phyloP scores from a whole-genome alignment of 2,888 invertebrate genomes.

The Gymnoscelis rufifasciata region DNA sequence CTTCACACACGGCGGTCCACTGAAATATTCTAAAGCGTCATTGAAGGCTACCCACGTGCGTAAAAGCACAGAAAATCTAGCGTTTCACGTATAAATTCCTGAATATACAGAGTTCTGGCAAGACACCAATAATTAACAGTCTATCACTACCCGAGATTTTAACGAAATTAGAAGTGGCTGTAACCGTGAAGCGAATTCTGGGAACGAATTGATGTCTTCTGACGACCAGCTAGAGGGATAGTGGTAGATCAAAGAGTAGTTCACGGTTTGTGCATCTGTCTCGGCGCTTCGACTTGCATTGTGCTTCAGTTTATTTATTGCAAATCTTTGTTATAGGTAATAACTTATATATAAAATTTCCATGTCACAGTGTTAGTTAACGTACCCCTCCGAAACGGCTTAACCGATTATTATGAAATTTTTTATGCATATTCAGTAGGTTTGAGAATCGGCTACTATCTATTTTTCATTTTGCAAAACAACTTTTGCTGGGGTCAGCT shows the following conservation, averaged over 20 bases:
- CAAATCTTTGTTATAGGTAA: no score
- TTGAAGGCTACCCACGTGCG: conserved; percentile 38
- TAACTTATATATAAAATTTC: no score
- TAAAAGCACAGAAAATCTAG: conserved; percentile 33
- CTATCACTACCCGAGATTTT: conserved; percentile 47
- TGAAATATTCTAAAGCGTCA: conserved; percentile 38
- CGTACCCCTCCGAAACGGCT: no score
- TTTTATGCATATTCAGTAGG: no score
- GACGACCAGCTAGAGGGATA: no score
- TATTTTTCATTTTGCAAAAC: no score
- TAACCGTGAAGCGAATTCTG: conserved; percentile 40
- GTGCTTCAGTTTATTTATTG: no score
- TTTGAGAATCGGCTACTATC: no score
- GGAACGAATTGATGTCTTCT: conserved; percentile 24
- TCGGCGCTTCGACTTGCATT: conserved; percentile 7
- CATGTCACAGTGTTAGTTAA: no score
- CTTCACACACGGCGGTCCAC: conserved; percentile 36
- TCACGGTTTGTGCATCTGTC: conserved; percentile 22
- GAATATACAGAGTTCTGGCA: conserved; percentile 44
- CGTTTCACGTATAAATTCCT: conserved; percentile 35
- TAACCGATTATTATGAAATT: no score
- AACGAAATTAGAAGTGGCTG: conserved; percentile 38
- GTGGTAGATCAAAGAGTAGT: conserved; percentile 22
- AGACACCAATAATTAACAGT: conserved; percentile 41
- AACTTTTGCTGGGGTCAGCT: no score